phyloP scores from a whole-genome alignment of 2,797 vertebrate species.

The Takifugu ocellatus region DNA sequence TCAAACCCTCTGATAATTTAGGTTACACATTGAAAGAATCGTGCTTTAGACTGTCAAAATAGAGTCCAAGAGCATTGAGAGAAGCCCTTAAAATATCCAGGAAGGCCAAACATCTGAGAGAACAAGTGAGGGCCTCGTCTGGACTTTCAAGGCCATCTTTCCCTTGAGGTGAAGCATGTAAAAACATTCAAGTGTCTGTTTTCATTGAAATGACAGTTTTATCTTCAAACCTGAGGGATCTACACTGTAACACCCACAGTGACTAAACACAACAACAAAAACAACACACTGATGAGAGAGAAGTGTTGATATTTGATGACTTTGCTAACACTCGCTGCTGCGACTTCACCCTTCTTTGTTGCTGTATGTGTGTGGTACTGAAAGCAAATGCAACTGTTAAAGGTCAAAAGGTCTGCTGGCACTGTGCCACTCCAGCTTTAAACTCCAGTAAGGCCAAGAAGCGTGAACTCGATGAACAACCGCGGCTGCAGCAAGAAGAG shows the following conservation, averaged over 20 bases:
- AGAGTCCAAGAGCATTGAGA: constrained; percentile 4
- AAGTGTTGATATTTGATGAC: neutral
- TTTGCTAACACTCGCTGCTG: neutral
- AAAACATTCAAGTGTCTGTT: constrained; percentile 41
- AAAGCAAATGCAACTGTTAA: constrained; percentile 38
- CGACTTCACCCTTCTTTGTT: neutral
- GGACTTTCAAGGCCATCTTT: constrained; percentile 35
- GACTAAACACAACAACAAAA: constrained; percentile 34
- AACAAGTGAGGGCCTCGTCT: constrained; percentile 34
- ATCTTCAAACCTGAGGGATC: constrained; percentile 25
- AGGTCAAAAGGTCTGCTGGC: constrained; percentile 6
- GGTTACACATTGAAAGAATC: too few relatives aligned
- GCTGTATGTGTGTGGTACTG: constrained; percentile 13
- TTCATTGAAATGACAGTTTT: constrained; percentile 45
- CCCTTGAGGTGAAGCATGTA: constrained; percentile 24
- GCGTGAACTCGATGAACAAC: constrained; percentile 61
- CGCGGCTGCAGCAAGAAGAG: constrained; percentile 27
- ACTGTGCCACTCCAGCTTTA: constrained; percentile 46
- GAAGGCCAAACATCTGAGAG: constrained; percentile 14
- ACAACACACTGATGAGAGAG: neutral
- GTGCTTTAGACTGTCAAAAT: too few relatives aligned
- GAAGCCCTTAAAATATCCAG: constrained; percentile 16
- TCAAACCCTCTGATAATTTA: too few relatives aligned
- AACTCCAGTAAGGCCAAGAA: constrained; percentile 31
- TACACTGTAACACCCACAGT: constrained; percentile 7